Percentiles rank a stretch among this genome's conserved stretches.
phyloP scores from a whole-genome alignment of 2,888 invertebrate genomes.

The Stictocephala bisonia region DNA sequence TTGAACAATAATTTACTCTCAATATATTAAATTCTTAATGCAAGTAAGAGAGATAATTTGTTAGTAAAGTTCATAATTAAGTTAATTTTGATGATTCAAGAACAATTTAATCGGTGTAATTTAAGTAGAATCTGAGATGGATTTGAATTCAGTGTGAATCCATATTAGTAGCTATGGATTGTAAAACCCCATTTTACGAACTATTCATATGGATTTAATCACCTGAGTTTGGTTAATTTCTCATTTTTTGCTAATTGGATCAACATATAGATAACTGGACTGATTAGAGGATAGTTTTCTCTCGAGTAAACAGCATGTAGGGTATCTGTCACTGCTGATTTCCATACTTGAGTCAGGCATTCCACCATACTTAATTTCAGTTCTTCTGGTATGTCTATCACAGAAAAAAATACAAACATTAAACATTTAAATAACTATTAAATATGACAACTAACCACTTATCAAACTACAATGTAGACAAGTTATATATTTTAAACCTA shows the following conservation, averaged over 20 bases:
- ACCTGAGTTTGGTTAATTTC: conserved; percentile 74
- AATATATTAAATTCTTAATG: too few species aligned
- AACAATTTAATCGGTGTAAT: too few species aligned
- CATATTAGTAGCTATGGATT: too few species aligned
- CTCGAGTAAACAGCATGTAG: conserved; percentile 69
- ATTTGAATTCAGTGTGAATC: too few species aligned
- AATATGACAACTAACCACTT: too few species aligned
- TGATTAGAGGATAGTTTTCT: conserved; percentile 70
- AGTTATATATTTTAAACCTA: too few species aligned
- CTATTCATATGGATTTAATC: too few species aligned
- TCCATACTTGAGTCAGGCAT: conserved; percentile 68
- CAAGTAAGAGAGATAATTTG: background rate
- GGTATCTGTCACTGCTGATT: conserved; percentile 67
- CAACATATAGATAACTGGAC: conserved; percentile 74
- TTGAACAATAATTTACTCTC: too few species aligned
- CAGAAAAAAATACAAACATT: conserved; percentile 65
- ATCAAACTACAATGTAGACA: too few species aligned
- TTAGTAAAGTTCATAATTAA: too few species aligned
- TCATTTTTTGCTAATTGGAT: conserved; percentile 75
- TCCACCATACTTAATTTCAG: conserved; percentile 71
- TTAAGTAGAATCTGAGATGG: too few species aligned
- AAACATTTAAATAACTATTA: conserved; percentile 65
- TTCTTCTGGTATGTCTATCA: conserved; percentile 72
- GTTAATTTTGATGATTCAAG: too few species aligned
- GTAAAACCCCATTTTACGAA: background rate